Percentiles rank a stretch among this genome's conserved stretches.
These are phyloP conservation scores for Chaetodon trifasciatus DNA, from an alignment of 2,797 vertebrate species.

Conservation along the genomic window DNA sequence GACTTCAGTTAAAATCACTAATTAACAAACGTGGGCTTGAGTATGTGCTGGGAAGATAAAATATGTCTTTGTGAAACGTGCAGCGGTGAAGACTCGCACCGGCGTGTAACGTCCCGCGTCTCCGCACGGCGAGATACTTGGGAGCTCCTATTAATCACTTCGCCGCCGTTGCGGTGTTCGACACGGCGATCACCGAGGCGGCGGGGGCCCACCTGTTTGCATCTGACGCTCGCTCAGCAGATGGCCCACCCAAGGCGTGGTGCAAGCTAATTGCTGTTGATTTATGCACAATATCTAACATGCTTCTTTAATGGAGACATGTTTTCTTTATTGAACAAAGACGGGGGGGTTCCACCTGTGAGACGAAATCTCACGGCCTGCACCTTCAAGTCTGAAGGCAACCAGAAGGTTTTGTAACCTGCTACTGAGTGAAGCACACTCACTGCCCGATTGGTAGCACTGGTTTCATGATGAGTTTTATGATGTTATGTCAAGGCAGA, in stretches of 20 bases:
- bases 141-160: constrained; percentile 70
- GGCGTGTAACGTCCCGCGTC: constrained; percentile 13
- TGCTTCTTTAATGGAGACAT: constrained; percentile 53
- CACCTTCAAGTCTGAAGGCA: too few species aligned
- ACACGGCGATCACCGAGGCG: constrained; percentile 42
- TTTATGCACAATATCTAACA: constrained; percentile 68
- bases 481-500: too few species aligned
- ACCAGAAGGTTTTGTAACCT: too few species aligned
- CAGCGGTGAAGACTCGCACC: not conserved
- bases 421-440: too few species aligned
- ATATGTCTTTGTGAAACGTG: constrained; percentile 14
- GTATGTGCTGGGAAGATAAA: constrained; percentile 32
- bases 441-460: too few species aligned
- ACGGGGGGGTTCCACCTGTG: constrained; percentile 27
- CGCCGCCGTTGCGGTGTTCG: constrained; percentile 1
- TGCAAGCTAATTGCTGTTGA: constrained; percentile 75
- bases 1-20: constrained; percentile 73
- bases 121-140: constrained; percentile 39
- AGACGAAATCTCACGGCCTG: constrained; percentile 13
- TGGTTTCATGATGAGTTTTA: too few species aligned
- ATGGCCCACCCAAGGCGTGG: constrained; percentile 70
- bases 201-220: constrained; percentile 74
- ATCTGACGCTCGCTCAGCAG: constrained; percentile 67
- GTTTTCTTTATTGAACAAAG: constrained; percentile 45
- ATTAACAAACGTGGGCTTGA: constrained; percentile 63